phyloP scores from a whole-genome alignment of 2,888 invertebrate species.

The Caenorhabditis uteleia region DNA sequence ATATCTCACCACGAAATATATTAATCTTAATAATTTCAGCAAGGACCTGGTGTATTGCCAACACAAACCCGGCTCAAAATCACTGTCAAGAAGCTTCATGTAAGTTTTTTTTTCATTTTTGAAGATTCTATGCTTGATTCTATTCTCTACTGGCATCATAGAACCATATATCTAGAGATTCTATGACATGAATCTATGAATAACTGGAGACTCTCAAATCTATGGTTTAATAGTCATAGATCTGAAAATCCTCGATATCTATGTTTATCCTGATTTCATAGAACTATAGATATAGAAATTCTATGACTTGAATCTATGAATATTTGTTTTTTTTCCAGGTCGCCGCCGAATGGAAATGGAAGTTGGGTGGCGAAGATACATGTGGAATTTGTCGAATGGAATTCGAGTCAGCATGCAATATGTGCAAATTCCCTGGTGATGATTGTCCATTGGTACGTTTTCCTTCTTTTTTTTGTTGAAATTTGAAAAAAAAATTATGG shows the following conservation, averaged over 20 bases:
- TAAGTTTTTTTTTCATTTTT: constrained; percentile 10
- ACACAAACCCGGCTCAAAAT: constrained; percentile 36
- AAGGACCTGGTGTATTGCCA: constrained; percentile 16
- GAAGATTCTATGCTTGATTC: background rate
- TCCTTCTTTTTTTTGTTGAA: background rate
- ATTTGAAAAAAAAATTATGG: too few relatives aligned
- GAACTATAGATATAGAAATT: background rate
- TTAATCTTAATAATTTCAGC: too few relatives aligned
- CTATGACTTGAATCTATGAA: background rate
- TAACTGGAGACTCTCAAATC: background rate
- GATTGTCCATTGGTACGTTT: constrained; percentile 60
- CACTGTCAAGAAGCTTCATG: constrained; percentile 40
- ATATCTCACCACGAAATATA: too few relatives aligned
- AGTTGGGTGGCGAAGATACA: constrained; percentile 93
- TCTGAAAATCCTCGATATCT: too few relatives aligned
- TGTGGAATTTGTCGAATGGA: constrained; percentile 99
- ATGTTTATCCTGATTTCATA: too few relatives aligned
- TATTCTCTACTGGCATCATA: too few relatives aligned
- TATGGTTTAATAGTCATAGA: too few relatives aligned
- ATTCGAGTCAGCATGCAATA: constrained; percentile 79
- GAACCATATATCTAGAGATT: too few relatives aligned
- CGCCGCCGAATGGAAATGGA: constrained; percentile 92
- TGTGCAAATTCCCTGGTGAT: constrained; percentile 65
- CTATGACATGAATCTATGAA: too few relatives aligned
- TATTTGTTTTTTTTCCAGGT: constrained; percentile 38